Evolutionary conservation across 2,797 vertebrate species (phyloP), one percentile per base, ranked within the genome.

Genomic region (Austrolebias charrua): DNA sequence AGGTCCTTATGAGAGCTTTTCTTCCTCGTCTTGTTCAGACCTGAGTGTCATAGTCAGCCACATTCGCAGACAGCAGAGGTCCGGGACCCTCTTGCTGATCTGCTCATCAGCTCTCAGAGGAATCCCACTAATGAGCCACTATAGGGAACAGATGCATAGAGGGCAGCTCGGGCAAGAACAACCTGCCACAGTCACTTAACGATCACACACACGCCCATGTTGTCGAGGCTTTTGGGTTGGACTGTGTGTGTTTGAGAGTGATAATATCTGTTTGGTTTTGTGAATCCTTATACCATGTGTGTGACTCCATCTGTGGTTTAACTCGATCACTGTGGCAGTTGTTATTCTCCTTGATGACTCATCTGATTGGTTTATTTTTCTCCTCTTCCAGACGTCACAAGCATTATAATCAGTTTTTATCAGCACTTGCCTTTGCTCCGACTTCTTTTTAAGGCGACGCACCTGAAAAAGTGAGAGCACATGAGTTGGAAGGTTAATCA

Each of bases 111-210:
- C 63, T 83, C 89, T 79, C 85, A 20, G 44, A 82, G 84, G 91
- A 86, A 88, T 87, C 78, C 75, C 76, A 66, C 83, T 92, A 89
- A 91, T 90, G 86, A 89, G 79, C 63, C 74, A 31, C 81, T 88
- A 90, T 89, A 65, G 82, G 86, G 87, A 91, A 83, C 91, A 92
- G 89, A 93, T 89, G 87, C 83, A 78, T 69, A 44, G 58, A 79
- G 81, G 82, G 66, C 82, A 79, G 67, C 55, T 69, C 52, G 79
- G 77, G 80, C 69, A 82, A 85, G 86, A 90, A 87, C 88, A 91
- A 90, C 87, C 87, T 90, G 88, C 86, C 88, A 89, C 62, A 84
- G 63, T 85, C 83, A 81, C 76, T 88, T 85, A 88, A 89, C 81
- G 79, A 77, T 86, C 86, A 71, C 79, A 75, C 72, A 71, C 69